Base-by-base conservation (phyloP, 2,888 invertebrate species). In the Herminia tarsipennalis region DNA sequence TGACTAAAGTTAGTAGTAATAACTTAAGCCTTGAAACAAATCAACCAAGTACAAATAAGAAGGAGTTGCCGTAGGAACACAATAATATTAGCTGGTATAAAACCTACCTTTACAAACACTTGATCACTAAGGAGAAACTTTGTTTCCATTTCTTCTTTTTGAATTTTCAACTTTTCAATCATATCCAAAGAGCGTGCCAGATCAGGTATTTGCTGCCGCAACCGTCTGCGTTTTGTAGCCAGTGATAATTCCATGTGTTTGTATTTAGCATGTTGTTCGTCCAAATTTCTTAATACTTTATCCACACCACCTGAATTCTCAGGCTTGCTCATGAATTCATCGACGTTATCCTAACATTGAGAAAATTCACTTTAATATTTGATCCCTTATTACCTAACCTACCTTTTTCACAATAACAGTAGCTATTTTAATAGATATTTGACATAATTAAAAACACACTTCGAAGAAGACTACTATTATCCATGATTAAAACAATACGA, bases 241-340 rank as follows among this genome's bases (percentile, higher is more conserved):
- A 99, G 93, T 83, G 98, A 98, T 70, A 95, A 95, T 87, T 99
- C 99, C 97, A 99, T 98, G 80, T 98, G 97, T 89, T 98, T 98
- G 83, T 99, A 99, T 92, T 99, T 98, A 49, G 96, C 95, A 89
- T 98, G 98, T 77, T 96, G 96, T 77, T 98, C 98, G 79, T 99
- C 98, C 48, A 99, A 90, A 71, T 93, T 94, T 72, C 95, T 95
- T 38, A 99, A 88, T 9, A 98, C 98, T 78, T 95, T 94, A 70
- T 98, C 98, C 1, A 96, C 97, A 54, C 95, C 94, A 35, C 94
- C 95, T 56, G 94, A 93, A 77, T 98, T 97, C 73, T 97, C 98
- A 9, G 96, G 92, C 68, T 94, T 91, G 52, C 93, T 93, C 98
- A 99, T 98, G 83, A 95, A 99, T 44, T 95, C 94, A 77, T 99